Evolutionary conservation across 2,113 vertebrate species (phyloP).

Genomic region (Cinclus mexicanus): DNA sequence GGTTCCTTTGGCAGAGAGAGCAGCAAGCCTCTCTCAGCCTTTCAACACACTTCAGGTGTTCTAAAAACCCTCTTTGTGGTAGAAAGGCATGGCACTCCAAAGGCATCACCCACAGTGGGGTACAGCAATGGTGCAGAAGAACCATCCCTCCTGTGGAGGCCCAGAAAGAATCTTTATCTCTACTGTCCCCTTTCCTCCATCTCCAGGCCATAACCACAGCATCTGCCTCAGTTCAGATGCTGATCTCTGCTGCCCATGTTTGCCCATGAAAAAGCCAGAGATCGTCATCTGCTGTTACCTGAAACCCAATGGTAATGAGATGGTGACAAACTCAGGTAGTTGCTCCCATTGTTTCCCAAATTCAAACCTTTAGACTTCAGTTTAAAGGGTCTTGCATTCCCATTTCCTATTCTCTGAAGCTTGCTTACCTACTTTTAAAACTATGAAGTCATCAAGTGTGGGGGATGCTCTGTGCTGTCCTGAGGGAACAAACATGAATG

Average conservation of each 20-base stretch:
- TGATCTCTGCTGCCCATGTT: not conserved
- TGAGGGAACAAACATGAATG: not conserved
- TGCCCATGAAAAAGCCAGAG: not conserved
- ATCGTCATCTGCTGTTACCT: not conserved
- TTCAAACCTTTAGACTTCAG: not conserved
- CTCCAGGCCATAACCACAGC: not conserved
- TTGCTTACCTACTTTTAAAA: not conserved
- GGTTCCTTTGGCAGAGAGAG: not conserved
- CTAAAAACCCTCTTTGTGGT: not conserved
- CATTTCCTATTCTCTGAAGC: not conserved
- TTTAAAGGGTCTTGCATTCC: not conserved
- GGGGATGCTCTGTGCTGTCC: constrained; percentile 22
- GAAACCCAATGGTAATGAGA: not conserved
- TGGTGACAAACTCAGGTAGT: not conserved
- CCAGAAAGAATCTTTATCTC: not conserved
- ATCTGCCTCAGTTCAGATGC: not conserved
- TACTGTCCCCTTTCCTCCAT: not conserved
- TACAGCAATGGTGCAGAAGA: not conserved
- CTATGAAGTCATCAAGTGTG: not conserved
- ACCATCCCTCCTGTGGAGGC: fast-evolving
- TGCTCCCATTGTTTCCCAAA: not conserved
- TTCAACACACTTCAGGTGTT: not conserved
- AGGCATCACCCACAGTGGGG: not conserved
- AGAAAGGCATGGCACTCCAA: not conserved
- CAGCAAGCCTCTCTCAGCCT: not conserved